Percentiles rank a stretch among this genome's conserved stretches.
Conservation (phyloP, 2,888 invertebrate species). For the Scrobipalpa costella region DNA sequence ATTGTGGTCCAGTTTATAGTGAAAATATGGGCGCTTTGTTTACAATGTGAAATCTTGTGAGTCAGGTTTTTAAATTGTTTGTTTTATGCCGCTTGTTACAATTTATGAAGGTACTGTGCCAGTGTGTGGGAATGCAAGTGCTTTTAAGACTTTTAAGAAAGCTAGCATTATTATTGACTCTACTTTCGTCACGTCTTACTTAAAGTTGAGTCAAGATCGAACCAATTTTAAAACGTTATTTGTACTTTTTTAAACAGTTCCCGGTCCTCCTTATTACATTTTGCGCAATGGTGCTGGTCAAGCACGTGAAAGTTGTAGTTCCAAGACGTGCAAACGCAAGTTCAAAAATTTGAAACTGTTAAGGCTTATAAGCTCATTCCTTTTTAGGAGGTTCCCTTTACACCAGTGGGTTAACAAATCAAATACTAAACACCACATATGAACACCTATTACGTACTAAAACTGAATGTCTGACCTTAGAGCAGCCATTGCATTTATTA, state of each 20-base stretch:
- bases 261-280: too few species aligned
- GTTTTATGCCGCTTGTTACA: not conserved
- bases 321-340: too few species aligned
- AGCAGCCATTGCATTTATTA: conserved; percentile 11
- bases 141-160: not conserved
- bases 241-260: too few species aligned
- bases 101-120: not conserved
- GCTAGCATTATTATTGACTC: too few species aligned
- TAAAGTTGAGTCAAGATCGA: too few species aligned
- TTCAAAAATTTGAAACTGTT: too few species aligned
- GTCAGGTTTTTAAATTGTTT: conserved; percentile 24
- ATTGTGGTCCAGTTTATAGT: conserved; percentile 48
- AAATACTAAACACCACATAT: not conserved
- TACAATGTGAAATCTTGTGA: conserved; percentile 26
- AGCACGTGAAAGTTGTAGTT: too few species aligned
- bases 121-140: not conserved
- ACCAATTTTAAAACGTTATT: too few species aligned
- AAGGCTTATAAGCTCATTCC: too few species aligned
- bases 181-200: too few species aligned
- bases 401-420: not conserved
- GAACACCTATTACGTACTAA: not conserved
- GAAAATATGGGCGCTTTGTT: conserved; percentile 34
- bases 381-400: too few species aligned
- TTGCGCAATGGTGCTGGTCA: too few species aligned
- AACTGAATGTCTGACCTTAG: conserved; percentile 8